Percentiles rank a stretch among this genome's conserved stretches.
phyloP scores from a whole-genome alignment of 2,888 invertebrate genomes.

The Drosophila incognita region DNA sequence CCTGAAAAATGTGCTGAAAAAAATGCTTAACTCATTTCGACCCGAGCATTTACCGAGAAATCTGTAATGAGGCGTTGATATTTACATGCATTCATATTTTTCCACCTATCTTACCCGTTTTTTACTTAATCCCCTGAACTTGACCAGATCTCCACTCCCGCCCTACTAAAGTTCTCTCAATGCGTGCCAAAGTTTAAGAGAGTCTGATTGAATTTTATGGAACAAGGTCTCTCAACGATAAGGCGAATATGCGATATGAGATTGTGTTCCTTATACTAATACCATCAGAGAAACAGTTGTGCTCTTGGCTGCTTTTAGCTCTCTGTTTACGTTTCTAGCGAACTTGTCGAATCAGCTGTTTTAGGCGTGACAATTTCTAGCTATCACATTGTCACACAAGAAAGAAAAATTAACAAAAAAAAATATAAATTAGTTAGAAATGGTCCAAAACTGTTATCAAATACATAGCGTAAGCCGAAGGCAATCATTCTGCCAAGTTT shows the following conservation, averaged over 20 bases:
- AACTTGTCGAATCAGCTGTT: background rate
- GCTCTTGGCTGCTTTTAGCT: background rate
- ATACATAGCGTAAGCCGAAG: background rate
- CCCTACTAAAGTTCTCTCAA: background rate
- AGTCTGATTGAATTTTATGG: background rate
- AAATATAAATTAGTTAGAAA: background rate
- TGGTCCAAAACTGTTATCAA: background rate
- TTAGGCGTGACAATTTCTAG: background rate
- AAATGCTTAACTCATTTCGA: constrained; percentile 29
- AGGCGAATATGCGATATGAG: background rate
- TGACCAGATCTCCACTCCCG: background rate
- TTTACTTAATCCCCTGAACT: background rate
- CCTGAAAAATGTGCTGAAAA: constrained; percentile 20
- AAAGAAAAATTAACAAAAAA: background rate
- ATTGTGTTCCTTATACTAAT: constrained; percentile 1
- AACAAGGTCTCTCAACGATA: background rate
- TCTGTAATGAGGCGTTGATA: background rate
- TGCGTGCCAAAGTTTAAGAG: background rate
- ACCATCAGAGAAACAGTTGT: background rate
- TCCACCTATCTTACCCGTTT: background rate
- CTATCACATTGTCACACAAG: background rate
- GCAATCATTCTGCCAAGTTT: constrained; percentile 3
- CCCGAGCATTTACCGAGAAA: background rate
- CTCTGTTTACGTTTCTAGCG: constrained; percentile 1
- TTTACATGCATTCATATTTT: background rate